Conservation (phyloP, 2,797 vertebrate genomes). For the Monodelphis domestica region DNA sequence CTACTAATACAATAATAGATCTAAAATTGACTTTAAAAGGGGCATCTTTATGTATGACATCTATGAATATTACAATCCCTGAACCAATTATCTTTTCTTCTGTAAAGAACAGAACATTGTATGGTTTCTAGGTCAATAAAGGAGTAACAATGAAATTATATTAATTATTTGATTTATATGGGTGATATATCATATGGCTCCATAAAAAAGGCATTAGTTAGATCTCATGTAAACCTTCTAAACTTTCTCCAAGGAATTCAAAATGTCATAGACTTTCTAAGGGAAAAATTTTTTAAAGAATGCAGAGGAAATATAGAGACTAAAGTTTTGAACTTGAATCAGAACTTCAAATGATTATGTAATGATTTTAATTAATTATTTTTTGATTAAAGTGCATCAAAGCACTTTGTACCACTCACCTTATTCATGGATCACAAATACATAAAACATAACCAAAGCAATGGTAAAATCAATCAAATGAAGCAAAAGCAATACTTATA, state of each 20-base stretch:
- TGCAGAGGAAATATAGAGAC: not conserved
- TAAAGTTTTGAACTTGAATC: not conserved
- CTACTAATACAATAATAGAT: not conserved
- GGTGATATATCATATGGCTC: not conserved
- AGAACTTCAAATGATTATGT: not conserved
- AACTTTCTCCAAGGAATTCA: not conserved
- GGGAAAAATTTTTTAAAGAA: not conserved
- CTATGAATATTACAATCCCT: not conserved
- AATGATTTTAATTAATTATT: not conserved
- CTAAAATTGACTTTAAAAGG: not conserved
- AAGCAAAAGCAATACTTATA: not conserved
- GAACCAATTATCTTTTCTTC: not conserved
- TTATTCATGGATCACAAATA: not conserved
- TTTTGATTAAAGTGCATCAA: not conserved
- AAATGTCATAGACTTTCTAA: not conserved
- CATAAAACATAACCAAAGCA: not conserved
- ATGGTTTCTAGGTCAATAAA: not conserved
- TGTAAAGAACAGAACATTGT: not conserved
- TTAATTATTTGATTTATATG: not conserved
- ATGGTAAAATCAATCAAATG: not conserved
- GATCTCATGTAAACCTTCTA: not conserved
- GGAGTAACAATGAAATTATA: not conserved
- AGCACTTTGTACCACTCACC: not conserved
- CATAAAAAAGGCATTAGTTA: not conserved
- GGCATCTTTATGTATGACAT: not conserved